Evolutionary conservation across 1,140 invertebrate species (phyloP).

Genomic region (Drosophila hydei): DNA sequence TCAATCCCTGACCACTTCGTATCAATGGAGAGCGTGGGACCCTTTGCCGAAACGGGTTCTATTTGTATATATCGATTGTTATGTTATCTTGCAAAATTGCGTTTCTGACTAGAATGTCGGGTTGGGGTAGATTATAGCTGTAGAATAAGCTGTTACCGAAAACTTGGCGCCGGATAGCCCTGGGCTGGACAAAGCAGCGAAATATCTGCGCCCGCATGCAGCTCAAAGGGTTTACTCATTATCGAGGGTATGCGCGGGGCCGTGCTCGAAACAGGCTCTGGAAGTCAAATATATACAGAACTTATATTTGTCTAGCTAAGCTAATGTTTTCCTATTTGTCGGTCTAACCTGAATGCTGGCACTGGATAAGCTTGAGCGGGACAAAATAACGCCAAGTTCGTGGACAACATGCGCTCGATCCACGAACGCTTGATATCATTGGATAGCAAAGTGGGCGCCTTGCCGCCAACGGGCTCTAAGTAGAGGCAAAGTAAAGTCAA

Average conservation of each 20-base stretch:
- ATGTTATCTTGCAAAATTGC: neutral
- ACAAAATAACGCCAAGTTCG: slow-evolving; percentile 83
- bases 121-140: slow-evolving; percentile 22
- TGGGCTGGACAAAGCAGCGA: slow-evolving; percentile 86
- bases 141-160: slow-evolving; percentile 85
- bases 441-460: slow-evolving; percentile 87
- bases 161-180: slow-evolving; percentile 87
- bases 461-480: slow-evolving; percentile 89
- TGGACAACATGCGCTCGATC: slow-evolving; percentile 84
- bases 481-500: neutral
- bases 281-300: slow-evolving; percentile 33
- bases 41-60: slow-evolving; percentile 87
- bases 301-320: neutral
- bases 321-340: neutral
- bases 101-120: neutral
- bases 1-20: slow-evolving; percentile 86
- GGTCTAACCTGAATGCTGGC: slow-evolving; percentile 87
- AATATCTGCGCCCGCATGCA: slow-evolving; percentile 68
- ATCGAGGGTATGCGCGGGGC: slow-evolving; percentile 71
- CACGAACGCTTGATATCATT: slow-evolving; percentile 86
- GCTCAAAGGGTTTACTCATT: slow-evolving; percentile 85
- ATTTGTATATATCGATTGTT: slow-evolving; percentile 30
- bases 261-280: slow-evolving; percentile 84
- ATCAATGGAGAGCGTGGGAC: slow-evolving; percentile 84
- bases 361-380: slow-evolving; percentile 88